Conservation (phyloP, 2,888 invertebrate species). For the Drosophila mulleri region DNA sequence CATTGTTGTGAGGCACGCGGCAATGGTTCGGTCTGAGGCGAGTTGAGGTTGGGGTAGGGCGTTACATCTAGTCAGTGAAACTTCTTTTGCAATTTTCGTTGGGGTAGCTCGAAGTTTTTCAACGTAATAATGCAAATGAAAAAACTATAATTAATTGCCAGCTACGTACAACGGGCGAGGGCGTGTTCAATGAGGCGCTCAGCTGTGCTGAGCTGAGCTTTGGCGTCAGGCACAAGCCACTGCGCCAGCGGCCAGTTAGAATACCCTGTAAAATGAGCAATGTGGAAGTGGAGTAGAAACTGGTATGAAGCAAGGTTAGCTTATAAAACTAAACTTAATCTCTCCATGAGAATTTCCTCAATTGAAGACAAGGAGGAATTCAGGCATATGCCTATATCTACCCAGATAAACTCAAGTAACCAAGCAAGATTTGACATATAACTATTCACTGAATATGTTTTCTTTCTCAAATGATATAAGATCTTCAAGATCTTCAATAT, state of each 20-base stretch:
- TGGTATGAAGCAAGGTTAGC: neutral
- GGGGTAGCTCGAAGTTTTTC: slow-evolving; percentile 7
- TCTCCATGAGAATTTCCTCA: too few relatives aligned
- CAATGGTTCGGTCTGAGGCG: slow-evolving; percentile 19
- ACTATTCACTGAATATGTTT: too few relatives aligned
- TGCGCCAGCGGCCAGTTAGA: neutral
- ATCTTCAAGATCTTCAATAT: neutral
- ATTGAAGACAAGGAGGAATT: too few relatives aligned
- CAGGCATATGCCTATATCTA: too few relatives aligned
- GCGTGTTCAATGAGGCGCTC: slow-evolving; percentile 36
- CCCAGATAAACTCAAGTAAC: neutral
- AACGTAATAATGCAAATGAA: slow-evolving; percentile 51
- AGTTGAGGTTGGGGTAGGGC: neutral
- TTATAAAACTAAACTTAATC: neutral
- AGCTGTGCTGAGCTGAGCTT: slow-evolving; percentile 16
- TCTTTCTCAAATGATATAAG: too few relatives aligned
- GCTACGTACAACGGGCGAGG: slow-evolving; percentile 39
- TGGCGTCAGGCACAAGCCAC: slow-evolving; percentile 34
- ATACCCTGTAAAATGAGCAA: slow-evolving; percentile 24
- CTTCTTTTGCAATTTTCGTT: slow-evolving; percentile 36
- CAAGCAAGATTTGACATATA: neutral
- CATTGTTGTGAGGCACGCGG: slow-evolving; percentile 71
- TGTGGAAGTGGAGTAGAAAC: neutral
- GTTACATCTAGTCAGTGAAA: slow-evolving; percentile 44
- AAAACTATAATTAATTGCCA: slow-evolving; percentile 69